Conservation (phyloP, 2,113 vertebrate genomes). For the Ibidorhyncha struthersii region DNA sequence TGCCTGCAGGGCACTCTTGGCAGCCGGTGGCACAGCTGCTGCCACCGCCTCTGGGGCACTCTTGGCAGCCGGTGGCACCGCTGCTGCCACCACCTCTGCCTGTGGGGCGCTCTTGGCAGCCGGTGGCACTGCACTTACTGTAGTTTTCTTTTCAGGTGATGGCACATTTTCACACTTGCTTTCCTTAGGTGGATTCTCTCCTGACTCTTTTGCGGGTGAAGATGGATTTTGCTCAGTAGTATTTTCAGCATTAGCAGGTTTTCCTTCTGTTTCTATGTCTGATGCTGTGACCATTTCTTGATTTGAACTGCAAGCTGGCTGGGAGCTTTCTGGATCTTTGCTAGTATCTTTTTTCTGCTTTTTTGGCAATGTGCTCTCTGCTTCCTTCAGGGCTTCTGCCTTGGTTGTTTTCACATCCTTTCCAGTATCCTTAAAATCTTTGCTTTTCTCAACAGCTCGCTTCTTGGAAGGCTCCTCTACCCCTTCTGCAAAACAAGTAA, state of each 20-base stretch:
- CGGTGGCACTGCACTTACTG: neutral
- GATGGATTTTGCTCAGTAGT: slow-evolving; percentile 39
- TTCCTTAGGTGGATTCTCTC: slow-evolving; percentile 54
- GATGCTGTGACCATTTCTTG: neutral
- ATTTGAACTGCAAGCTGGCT: neutral
- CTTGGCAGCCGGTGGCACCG: neutral
- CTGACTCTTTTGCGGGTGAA: slow-evolving; percentile 53
- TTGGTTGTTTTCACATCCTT: slow-evolving; percentile 56
- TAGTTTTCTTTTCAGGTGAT: slow-evolving; percentile 61
- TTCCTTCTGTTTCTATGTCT: neutral
- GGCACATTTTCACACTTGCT: slow-evolving; percentile 45
- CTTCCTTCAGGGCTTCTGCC: slow-evolving; percentile 43
- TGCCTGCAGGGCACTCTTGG: neutral
- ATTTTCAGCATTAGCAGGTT: slow-evolving; percentile 56
- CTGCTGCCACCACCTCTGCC: rapidly evolving
- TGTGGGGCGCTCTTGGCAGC: neutral
- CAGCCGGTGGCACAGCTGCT: rapidly evolving
- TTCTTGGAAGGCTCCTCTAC: slow-evolving; percentile 75
- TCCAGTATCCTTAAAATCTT: slow-evolving; percentile 49
- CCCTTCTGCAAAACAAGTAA: slow-evolving; percentile 77
- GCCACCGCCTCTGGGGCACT: neutral
- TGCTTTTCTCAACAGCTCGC: slow-evolving; percentile 67
- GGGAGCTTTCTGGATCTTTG: slow-evolving; percentile 1
- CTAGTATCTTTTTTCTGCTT: slow-evolving; percentile 45
- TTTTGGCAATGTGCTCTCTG: slow-evolving; percentile 18